These are phyloP conservation scores for Miniopterus natalensis DNA, from an alignment of 2,113 vertebrate genomes.

Conservation along the genomic window DNA sequence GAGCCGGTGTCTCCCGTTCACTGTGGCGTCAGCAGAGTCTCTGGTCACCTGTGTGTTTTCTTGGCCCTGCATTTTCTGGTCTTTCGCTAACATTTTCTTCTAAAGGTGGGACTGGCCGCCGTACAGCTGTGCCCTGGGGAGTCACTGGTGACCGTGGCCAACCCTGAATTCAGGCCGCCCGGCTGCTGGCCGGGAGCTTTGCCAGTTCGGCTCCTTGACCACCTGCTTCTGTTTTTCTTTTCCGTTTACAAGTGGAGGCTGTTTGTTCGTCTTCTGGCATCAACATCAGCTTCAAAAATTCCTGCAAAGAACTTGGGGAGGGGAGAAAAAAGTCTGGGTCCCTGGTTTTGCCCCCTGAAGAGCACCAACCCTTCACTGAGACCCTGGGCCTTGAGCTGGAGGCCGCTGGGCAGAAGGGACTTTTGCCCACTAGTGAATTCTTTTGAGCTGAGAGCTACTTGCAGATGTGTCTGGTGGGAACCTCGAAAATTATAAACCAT, in stretches of 20 bases:
- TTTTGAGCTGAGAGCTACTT: not conserved
- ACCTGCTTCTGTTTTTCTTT: slow-evolving; percentile 87
- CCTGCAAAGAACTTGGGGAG: slow-evolving; percentile 2
- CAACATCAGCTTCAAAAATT: slow-evolving; percentile 36
- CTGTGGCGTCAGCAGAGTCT: not conserved
- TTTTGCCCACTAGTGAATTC: slow-evolving; percentile 21
- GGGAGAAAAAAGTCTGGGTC: not conserved
- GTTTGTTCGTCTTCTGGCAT: slow-evolving; percentile 79
- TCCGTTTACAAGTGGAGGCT: slow-evolving; percentile 76
- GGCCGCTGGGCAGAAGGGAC: not conserved
- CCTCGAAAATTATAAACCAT: not conserved
- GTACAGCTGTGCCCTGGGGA: slow-evolving; percentile 62
- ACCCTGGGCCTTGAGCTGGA: not conserved
- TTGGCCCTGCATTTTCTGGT: not conserved
- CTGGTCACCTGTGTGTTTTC: not conserved
- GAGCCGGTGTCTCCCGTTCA: not conserved
- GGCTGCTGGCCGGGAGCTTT: slow-evolving; percentile 77
- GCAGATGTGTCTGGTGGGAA: not conserved
- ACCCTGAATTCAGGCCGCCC: slow-evolving; percentile 77
- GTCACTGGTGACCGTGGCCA: slow-evolving; percentile 74
- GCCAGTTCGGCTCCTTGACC: slow-evolving; percentile 82
- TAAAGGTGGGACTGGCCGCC: slow-evolving; percentile 41
- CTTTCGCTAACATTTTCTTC: slow-evolving; percentile 26
- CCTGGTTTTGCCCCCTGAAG: slow-evolving; percentile 59
- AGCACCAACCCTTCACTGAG: slow-evolving; percentile 41